Evolutionary conservation across 2,797 vertebrate species (phyloP).

Genomic region (Argyrosomus regius): DNA sequence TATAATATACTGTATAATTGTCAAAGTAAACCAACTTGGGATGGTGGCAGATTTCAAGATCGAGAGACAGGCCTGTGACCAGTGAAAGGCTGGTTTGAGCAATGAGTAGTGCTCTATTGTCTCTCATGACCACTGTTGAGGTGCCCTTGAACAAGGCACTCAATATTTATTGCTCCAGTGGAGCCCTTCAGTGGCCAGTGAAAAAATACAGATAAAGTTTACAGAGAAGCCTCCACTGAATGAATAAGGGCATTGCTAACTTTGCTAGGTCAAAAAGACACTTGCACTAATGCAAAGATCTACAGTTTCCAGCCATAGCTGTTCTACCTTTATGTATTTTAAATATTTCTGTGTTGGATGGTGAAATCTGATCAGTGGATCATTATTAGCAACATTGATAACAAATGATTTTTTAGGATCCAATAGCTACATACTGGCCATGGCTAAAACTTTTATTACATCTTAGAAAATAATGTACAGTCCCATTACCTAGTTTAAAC

Average conservation of each 20-base stretch:
- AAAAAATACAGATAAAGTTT: neutral
- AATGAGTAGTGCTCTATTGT: conserved; percentile 4
- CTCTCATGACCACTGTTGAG: conserved; percentile 30
- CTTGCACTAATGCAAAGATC: neutral
- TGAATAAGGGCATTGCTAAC: neutral
- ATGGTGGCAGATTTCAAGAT: neutral
- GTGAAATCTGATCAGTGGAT: neutral
- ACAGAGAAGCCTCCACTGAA: conserved; percentile 1
- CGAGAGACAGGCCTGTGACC: neutral
- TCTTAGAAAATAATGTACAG: neutral
- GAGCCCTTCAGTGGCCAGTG: conserved; percentile 19
- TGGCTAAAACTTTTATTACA: neutral
- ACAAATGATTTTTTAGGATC: neutral
- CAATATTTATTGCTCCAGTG: conserved; percentile 33
- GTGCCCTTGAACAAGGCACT: conserved; percentile 41
- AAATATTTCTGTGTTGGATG: neutral
- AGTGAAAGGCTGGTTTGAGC: neutral
- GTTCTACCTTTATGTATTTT: neutral
- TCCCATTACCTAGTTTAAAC: neutral
- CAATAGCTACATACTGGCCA: neutral
- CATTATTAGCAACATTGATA: neutral
- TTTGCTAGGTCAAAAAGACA: neutral
- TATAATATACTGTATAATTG: conserved; percentile 27
- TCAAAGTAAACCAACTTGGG: conserved; percentile 14
- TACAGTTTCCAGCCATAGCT: neutral